Evolutionary conservation across 2,888 invertebrate species (phyloP), one percentile per base, ranked within the genome.

Genomic region (Nemotelus nigrinus): DNA sequence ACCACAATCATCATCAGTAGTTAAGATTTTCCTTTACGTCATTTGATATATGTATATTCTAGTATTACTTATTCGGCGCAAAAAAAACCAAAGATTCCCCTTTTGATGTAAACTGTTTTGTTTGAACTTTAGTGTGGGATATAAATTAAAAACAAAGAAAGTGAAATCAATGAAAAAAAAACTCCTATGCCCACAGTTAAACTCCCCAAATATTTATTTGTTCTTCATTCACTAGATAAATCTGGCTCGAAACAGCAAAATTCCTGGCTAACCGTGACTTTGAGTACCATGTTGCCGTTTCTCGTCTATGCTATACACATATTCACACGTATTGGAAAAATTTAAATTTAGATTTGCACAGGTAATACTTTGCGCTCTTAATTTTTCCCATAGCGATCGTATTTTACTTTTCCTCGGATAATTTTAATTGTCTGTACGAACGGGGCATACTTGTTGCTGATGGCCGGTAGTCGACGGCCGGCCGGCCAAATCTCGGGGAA

Each of bases 281-380:
- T 45, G 55, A 55, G 41, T 43, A 70, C 43, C 70, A 70, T 41
- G 70, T 41, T 41, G 63, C 47, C 44, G 60, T 48, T 74, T 60
- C 74, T 74, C 48, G n/a, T 60, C 72, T 25, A 25, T 25, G 25
- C 25, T 25, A 25, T 25, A 25, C 25, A 25, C 25, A 25, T 25
- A 25, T 25, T 25, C 25, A 25, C 25, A 25, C 25, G 7, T 48
- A 39, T 63, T 39, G 39, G 41, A 74, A 43, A 63, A 74, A 48
- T 74, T 74, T 74, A 74, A 74, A 43, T 60, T 74, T 74, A 74
- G 74, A 74, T 48, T 63, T 74, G 47, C 63, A 50, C 63, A 60
- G 74, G 60, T 74, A 60, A 74, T 60, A 48, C 63, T 74, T 48
- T 50, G 74, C 60, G 8, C 50, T 44, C 43, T 71, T 71, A 44